These are phyloP conservation scores for Petrophora chlorosata DNA, from an alignment of 2,888 invertebrate genomes.

Conservation along the genomic window DNA sequence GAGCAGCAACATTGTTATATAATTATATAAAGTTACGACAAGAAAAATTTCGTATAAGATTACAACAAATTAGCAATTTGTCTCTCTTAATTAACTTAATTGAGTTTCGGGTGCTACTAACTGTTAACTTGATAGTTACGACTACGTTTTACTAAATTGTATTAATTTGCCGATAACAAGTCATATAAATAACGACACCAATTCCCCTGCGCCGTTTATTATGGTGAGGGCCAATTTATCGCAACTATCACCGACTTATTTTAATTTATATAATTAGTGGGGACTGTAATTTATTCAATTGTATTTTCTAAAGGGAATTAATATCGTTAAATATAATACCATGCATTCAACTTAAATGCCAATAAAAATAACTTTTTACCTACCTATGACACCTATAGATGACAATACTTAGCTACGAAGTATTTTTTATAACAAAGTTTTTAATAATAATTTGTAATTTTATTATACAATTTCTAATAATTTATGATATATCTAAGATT, in stretches of 20 bases:
- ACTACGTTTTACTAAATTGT: slow-evolving; percentile 6
- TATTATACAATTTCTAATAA: too few relatives aligned
- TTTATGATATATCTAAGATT: too few relatives aligned
- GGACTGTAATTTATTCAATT: background rate
- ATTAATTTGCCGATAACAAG: slow-evolving; percentile 1
- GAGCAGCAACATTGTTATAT: background rate
- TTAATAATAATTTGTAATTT: too few relatives aligned
- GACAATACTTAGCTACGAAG: too few relatives aligned
- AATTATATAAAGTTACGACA: too few relatives aligned
- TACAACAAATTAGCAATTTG: background rate
- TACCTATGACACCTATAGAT: too few relatives aligned
- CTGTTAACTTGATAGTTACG: background rate
- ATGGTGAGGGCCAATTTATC: slow-evolving; percentile 6
- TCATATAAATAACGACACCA: slow-evolving; percentile 2
- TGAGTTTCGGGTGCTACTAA: background rate
- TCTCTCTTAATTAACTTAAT: too few relatives aligned
- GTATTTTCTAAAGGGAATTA: too few relatives aligned
- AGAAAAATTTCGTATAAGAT: background rate
- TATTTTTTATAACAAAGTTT: too few relatives aligned
- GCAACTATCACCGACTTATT: background rate
- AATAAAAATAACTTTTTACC: too few relatives aligned
- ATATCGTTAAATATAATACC: too few relatives aligned
- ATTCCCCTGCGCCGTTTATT: slow-evolving; percentile 9
- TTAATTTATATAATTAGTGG: background rate
- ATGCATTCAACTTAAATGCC: too few relatives aligned